Conservation (phyloP, 2,113 vertebrate species). For the Lonchura striata region DNA sequence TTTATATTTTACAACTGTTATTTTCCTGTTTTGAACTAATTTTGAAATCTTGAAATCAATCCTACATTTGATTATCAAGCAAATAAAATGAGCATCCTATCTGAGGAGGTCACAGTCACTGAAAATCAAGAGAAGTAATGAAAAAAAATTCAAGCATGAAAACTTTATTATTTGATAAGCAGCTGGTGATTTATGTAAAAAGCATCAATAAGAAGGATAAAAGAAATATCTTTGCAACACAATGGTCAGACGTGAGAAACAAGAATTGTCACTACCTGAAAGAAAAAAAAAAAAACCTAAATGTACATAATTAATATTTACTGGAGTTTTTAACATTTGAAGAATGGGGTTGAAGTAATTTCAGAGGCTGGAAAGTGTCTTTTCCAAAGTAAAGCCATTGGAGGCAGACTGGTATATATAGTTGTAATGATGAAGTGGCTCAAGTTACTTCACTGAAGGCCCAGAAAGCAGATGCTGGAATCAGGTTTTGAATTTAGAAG, state of each 20-base stretch:
- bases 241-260: background rate
- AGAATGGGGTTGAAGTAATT: background rate
- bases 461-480: background rate
- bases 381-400: background rate
- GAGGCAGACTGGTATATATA: background rate
- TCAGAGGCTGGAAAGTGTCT: background rate
- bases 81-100: background rate
- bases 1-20: background rate
- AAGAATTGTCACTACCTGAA: background rate
- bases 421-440: background rate
- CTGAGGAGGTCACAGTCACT: background rate
- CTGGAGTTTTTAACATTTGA: background rate
- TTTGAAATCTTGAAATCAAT: background rate
- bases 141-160: background rate
- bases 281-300: background rate
- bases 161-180: background rate
- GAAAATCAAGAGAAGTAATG: background rate
- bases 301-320: background rate
- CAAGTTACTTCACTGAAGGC: background rate
- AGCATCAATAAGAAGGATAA: background rate
- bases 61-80: background rate
- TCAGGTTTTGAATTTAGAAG: background rate
- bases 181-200: background rate
- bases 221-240: background rate
- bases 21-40: background rate